These are phyloP conservation scores for Sepiola atlantica DNA, from an alignment of 2,888 invertebrate genomes.

Conservation along the genomic window DNA sequence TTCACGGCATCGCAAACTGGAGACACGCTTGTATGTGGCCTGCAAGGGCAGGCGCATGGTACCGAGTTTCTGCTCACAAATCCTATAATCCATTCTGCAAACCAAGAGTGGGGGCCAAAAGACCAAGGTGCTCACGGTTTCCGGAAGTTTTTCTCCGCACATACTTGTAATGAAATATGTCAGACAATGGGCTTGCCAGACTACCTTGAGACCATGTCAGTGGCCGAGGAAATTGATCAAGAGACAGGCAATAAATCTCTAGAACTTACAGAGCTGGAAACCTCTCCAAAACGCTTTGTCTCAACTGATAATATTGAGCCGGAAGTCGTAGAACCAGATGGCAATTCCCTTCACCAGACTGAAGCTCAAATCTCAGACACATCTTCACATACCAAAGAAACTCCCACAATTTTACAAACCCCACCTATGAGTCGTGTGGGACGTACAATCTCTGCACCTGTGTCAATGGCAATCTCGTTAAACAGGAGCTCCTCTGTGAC, in stretches of 20 bases:
- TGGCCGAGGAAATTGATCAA: not conserved
- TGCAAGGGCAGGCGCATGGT: conserved; percentile 58
- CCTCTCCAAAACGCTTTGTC: not conserved
- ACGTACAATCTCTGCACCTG: conserved; percentile 5
- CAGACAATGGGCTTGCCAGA: not conserved
- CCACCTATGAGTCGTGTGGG: not conserved
- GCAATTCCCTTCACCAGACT: not conserved
- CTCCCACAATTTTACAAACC: not conserved
- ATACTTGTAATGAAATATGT: conserved; percentile 62
- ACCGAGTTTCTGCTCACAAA: conserved; percentile 58
- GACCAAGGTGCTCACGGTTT: conserved; percentile 61
- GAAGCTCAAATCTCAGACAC: not conserved
- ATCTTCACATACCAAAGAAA: not conserved
- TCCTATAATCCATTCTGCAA: conserved; percentile 60
- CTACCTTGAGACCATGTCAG: not conserved
- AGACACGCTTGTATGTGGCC: conserved; percentile 57
- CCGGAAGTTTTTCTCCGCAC: conserved; percentile 61
- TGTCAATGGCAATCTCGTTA: not conserved
- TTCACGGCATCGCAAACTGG: conserved; percentile 60
- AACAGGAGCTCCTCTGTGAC: not conserved
- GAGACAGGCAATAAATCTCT: not conserved
- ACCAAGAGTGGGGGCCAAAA: conserved; percentile 54
- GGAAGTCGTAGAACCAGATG: not conserved
- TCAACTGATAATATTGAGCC: not conserved
- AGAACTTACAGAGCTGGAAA: not conserved